These are phyloP conservation scores for Microtus oregoni DNA, from an alignment of 2,113 vertebrate species.

Conservation along the genomic window DNA sequence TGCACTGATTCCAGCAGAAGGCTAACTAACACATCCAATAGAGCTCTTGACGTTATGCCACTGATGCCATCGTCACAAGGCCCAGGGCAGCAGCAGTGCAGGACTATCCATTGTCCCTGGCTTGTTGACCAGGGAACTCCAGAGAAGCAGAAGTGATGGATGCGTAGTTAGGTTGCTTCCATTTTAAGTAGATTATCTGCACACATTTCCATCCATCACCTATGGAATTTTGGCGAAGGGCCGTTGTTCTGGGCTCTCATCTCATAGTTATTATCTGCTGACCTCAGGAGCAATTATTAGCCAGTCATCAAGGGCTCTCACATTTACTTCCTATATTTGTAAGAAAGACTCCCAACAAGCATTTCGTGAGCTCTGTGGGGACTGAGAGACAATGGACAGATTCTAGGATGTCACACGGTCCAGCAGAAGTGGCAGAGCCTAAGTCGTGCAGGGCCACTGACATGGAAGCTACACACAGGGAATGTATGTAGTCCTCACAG, in stretches of 20 bases:
- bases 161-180: not conserved
- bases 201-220: not conserved
- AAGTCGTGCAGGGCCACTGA: not conserved
- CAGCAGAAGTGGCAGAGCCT: not conserved
- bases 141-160: not conserved
- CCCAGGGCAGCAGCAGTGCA: not conserved
- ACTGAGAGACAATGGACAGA: not conserved
- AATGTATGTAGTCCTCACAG: not conserved
- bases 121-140: not conserved
- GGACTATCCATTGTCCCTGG: not conserved
- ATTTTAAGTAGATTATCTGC: not conserved
- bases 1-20: not conserved
- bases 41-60: not conserved
- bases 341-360: not conserved
- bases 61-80: not conserved
- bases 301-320: not conserved
- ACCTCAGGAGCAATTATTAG: not conserved
- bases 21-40: not conserved
- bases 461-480: not conserved
- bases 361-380: not conserved
- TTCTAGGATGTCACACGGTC: not conserved
- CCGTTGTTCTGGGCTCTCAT: not conserved
- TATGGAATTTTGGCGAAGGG: not conserved
- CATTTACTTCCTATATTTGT: constrained; percentile 22
- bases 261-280: not conserved